phyloP scores from a whole-genome alignment of 2,113 vertebrate genomes.

The Daboia siamensis region DNA sequence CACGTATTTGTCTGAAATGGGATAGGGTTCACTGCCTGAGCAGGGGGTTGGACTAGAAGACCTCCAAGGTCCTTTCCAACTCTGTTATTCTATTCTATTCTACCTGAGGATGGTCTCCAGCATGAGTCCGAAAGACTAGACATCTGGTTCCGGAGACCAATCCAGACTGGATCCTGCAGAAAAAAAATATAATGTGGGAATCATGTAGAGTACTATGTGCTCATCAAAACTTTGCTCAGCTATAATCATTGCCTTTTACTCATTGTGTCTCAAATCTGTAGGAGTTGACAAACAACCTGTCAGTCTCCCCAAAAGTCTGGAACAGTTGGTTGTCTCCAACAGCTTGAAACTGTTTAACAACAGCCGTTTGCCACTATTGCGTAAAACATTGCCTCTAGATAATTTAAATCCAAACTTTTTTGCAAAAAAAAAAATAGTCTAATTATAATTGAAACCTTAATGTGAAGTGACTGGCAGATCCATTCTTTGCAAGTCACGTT shows the following conservation, averaged over 20 bases:
- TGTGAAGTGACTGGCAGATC: not conserved
- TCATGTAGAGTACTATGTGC: not conserved
- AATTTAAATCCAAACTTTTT: not conserved
- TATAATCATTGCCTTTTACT: not conserved
- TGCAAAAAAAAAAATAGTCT: not conserved
- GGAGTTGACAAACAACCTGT: not conserved
- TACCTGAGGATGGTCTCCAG: no score
- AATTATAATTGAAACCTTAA: not conserved
- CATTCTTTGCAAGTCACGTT: not conserved
- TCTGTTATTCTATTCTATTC: no score
- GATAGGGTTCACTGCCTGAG: no score
- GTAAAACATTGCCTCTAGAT: constrained; percentile 1
- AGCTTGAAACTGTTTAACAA: constrained; percentile 18
- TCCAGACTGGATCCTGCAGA: not conserved
- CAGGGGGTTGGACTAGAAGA: no score
- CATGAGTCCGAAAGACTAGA: not conserved
- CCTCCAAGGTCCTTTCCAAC: no score
- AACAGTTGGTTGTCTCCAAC: not conserved
- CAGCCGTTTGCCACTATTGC: not conserved
- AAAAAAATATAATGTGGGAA: not conserved
- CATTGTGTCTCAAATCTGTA: not conserved
- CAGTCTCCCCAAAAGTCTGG: not conserved
- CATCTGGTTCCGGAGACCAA: not conserved
- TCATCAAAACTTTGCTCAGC: not conserved
- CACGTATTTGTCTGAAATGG: no score